These are phyloP conservation scores for Eupithecia dodoneata DNA, from an alignment of 2,888 invertebrate genomes.

Conservation along the genomic window DNA sequence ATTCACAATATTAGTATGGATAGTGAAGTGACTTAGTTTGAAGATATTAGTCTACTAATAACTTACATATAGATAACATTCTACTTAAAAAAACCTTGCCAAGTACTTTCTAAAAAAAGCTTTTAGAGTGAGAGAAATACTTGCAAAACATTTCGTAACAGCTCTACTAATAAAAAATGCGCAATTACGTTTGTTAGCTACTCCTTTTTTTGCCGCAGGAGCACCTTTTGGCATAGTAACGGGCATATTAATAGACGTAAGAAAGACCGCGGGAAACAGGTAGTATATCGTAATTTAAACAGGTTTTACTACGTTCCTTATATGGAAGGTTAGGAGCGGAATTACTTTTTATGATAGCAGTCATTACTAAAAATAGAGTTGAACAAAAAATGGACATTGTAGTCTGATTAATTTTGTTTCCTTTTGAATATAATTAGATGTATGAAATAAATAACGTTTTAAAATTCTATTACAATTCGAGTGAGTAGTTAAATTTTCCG, in stretches of 20 bases:
- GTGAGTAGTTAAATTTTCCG: not conserved
- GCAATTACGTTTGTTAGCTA: not conserved
- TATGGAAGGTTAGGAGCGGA: not conserved
- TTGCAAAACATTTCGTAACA: not conserved
- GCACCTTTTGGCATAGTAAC: not conserved
- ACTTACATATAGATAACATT: not conserved
- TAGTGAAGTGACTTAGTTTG: not conserved
- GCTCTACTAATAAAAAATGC: not conserved
- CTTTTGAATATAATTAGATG: slow-evolving; percentile 4
- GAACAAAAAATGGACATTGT: not conserved
- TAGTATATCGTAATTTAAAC: not conserved
- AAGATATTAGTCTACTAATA: not conserved
- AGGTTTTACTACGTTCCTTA: not conserved
- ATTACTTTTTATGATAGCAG: not conserved
- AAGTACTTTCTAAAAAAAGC: not conserved
- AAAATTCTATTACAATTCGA: not conserved
- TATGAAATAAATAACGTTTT: not conserved
- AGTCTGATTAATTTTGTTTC: not conserved
- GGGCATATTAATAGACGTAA: not conserved
- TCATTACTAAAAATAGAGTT: slow-evolving; percentile 1
- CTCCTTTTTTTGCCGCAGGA: not conserved
- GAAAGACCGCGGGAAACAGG: not conserved
- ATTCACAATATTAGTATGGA: no score
- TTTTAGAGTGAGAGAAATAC: not conserved
- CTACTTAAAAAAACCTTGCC: not conserved